Conservation (phyloP, 2,797 vertebrate genomes). For the Etheostoma nigrum region DNA sequence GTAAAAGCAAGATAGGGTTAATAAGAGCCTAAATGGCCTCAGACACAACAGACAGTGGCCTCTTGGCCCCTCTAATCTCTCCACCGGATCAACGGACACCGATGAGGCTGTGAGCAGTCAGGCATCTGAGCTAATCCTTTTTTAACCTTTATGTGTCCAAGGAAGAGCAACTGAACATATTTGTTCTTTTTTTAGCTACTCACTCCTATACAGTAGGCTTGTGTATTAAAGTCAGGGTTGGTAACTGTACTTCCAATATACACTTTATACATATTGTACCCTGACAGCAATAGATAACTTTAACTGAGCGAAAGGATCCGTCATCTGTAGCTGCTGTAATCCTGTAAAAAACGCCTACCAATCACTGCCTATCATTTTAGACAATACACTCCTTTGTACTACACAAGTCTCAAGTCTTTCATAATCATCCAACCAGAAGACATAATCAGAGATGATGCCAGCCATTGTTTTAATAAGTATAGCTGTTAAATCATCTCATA, state of each 20-base stretch:
- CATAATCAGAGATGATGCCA: neutral
- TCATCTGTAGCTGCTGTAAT: no score
- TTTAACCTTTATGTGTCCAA: neutral
- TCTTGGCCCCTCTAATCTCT: conserved; percentile 56
- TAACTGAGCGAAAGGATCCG: no score
- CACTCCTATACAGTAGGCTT: neutral
- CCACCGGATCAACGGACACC: conserved; percentile 42
- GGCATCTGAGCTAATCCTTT: conserved; percentile 46
- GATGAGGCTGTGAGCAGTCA: conserved; percentile 10
- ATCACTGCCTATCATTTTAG: neutral
- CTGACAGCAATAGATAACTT: no score
- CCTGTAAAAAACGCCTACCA: no score
- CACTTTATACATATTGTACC: no score
- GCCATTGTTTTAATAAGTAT: neutral
- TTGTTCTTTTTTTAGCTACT: neutral
- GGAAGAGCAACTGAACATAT: neutral
- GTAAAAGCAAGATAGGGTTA: conserved; percentile 50
- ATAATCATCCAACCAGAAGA: conserved; percentile 7
- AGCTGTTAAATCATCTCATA: neutral
- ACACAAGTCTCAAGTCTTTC: neutral
- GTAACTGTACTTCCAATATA: no score
- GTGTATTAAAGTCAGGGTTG: no score
- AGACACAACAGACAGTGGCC: conserved; percentile 34
- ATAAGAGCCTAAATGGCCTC: conserved; percentile 50
- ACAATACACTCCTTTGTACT: neutral